Base-by-base conservation (phyloP, 2,797 vertebrate species). In the Darevskia mixta region DNA sequence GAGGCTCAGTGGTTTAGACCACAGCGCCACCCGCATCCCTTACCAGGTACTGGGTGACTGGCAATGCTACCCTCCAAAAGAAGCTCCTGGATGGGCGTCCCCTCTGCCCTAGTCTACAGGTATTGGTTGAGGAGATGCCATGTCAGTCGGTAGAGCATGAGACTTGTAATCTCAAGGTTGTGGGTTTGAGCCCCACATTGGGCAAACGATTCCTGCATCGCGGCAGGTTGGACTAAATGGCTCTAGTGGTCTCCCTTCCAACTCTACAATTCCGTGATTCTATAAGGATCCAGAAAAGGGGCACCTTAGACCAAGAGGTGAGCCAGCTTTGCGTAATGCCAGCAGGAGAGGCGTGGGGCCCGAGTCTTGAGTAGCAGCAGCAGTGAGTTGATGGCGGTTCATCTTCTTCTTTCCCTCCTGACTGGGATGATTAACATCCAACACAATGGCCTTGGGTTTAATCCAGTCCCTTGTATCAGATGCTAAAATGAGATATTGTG, bases 401-500 rank as follows among this genome's bases (percentile, higher is more conserved):
- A 20, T 69, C 41, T 55, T 13, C 25, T 20, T 41, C 4, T 79
- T 64, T 43, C 8, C 20, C 8, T 11, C 64, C 18, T 29, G n/a
- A 29, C 23, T 23, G 45, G 5, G 61, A 35, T 82, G 78, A 88
- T 91, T 83, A 41, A 73, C 32, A 84, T 35, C 15, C 83, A 72
- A 20, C 0, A 27, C 0, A 76, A 27, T 27, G 89, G 87, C 88
- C 78, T 77, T 25, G 41, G 49, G 11, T 88, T 92, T 55, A 90
- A 82, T 87, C 82, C 18, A 79, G 66, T 67, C 71, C 67, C 77
- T 80, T 64, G 75, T 87, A 88, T 90, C 87, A 81, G 87, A 66
- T 45, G 38, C 64, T 69, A 86, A 76, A 95, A 91, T 87, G 79
- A 93, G 93, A 93, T 95, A 89, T 76, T 1, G 72, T 35, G 8